Conservation (phyloP, 1,140 invertebrate species). For the Zaprionus ornatus region DNA sequence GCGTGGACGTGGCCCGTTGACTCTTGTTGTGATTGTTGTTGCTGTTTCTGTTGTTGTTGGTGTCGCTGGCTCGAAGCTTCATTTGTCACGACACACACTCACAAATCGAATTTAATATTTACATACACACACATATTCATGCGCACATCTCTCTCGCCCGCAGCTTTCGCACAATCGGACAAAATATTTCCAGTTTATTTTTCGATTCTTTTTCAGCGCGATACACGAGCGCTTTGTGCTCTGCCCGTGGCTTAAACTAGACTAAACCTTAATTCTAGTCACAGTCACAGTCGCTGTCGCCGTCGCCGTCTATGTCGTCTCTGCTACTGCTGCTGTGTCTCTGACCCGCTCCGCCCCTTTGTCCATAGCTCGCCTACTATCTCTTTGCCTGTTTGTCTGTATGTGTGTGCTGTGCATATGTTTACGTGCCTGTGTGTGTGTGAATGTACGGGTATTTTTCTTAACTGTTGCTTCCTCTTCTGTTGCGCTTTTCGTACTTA, state of each 20-base stretch:
- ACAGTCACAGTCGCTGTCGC: neutral
- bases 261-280: conserved; percentile 75
- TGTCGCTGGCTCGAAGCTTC: conserved; percentile 15
- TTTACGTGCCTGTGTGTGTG: conserved; percentile 6
- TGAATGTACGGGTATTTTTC: conserved; percentile 16
- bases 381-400: conserved; percentile 22
- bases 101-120: conserved; percentile 9
- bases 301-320: conserved; percentile 3
- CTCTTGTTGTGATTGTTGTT: conserved; percentile 1
- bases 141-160: conserved; percentile 32
- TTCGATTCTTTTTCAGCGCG: conserved; percentile 13
- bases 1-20: conserved; percentile 46
- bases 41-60: neutral
- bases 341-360: conserved; percentile 38
- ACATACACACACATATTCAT: conserved; percentile 31
- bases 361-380: conserved; percentile 29
- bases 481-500: conserved; percentile 20
- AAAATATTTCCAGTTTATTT: conserved; percentile 37
- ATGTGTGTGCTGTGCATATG: neutral
- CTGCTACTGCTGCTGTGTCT: neutral
- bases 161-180: conserved; percentile 4
- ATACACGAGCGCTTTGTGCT: conserved; percentile 36
- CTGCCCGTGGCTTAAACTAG: conserved; percentile 73
- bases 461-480: conserved; percentile 60
- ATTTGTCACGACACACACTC: conserved; percentile 14